Evolutionary conservation across 2,888 invertebrate species (phyloP).

Genomic region (Oxystoma pomonae): DNA sequence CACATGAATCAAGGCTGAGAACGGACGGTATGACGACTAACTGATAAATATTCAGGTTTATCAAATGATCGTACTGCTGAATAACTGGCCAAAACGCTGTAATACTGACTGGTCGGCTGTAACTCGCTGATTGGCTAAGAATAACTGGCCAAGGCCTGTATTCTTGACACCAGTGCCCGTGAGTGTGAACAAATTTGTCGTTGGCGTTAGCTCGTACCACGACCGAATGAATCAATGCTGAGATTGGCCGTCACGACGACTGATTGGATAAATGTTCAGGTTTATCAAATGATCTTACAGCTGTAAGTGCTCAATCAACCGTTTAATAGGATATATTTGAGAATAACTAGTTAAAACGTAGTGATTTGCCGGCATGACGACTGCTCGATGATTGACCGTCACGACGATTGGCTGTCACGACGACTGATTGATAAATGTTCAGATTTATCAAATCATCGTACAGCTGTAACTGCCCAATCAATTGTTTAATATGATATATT

Average conservation of each 20-base stretch:
- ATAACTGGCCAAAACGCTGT: background rate
- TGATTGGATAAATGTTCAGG: background rate
- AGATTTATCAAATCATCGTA: background rate
- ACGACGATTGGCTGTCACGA: too few relatives aligned
- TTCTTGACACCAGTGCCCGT: too few relatives aligned
- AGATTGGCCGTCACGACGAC: background rate
- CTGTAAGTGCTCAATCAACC: too few relatives aligned
- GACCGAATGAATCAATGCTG: too few relatives aligned
- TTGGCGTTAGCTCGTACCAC: too few relatives aligned
- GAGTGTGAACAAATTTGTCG: too few relatives aligned
- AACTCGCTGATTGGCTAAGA: too few relatives aligned
- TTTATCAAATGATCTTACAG: background rate
- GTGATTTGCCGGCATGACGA: background rate
- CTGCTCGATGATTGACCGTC: background rate
- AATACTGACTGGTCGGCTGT: too few relatives aligned
- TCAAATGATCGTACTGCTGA: background rate
- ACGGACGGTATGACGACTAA: background rate
- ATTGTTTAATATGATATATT: too few relatives aligned
- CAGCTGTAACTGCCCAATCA: background rate
- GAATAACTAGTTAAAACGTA: background rate
- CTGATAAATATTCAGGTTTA: background rate
- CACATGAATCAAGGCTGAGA: background rate
- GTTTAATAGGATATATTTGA: background rate
- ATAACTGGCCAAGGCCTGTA: too few relatives aligned
- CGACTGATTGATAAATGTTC: background rate